Evolutionary conservation across 1,140 invertebrate genomes (phyloP).

Genomic region (Drosophila murphyi): DNA sequence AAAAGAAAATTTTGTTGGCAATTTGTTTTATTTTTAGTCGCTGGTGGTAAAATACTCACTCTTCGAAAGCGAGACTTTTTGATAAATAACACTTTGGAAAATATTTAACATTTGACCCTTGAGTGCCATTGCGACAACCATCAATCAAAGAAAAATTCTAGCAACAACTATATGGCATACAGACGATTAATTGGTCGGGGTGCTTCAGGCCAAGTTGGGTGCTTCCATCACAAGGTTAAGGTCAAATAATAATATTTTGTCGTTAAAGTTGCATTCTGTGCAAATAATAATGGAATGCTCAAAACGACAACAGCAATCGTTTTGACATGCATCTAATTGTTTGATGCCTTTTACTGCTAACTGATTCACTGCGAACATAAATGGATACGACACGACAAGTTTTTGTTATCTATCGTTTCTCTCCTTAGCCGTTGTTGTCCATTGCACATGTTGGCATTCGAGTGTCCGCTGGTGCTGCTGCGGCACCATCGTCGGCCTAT

Average conservation of each 20-base stretch:
- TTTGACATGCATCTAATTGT: slow-evolving; percentile 71
- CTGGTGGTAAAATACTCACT: too few species aligned
- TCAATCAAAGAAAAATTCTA: not conserved
- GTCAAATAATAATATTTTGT: slow-evolving; percentile 20
- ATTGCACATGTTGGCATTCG: slow-evolving; percentile 69
- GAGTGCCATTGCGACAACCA: not conserved
- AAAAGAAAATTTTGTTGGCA: too few species aligned
- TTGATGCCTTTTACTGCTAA: slow-evolving; percentile 73
- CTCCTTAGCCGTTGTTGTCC: slow-evolving; percentile 46
- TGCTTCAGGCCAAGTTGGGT: not conserved
- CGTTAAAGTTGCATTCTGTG: slow-evolving; percentile 39
- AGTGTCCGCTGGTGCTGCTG: slow-evolving; percentile 20
- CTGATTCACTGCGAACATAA: slow-evolving; percentile 55
- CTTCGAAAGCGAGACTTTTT: not conserved
- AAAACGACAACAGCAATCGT: slow-evolving; percentile 40
- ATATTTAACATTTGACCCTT: not conserved
- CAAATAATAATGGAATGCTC: slow-evolving; percentile 52
- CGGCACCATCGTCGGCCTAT: slow-evolving; percentile 46
- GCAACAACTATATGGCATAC: not conserved
- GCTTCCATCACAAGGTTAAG: slow-evolving; percentile 15
- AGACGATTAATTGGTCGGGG: slow-evolving; percentile 10
- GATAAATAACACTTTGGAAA: not conserved
- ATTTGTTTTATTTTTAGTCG: too few species aligned
- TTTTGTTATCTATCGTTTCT: slow-evolving; percentile 54
- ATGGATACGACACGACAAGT: slow-evolving; percentile 56